phyloP scores from a whole-genome alignment of 2,888 invertebrate genomes.

The Trachelus stipa region DNA sequence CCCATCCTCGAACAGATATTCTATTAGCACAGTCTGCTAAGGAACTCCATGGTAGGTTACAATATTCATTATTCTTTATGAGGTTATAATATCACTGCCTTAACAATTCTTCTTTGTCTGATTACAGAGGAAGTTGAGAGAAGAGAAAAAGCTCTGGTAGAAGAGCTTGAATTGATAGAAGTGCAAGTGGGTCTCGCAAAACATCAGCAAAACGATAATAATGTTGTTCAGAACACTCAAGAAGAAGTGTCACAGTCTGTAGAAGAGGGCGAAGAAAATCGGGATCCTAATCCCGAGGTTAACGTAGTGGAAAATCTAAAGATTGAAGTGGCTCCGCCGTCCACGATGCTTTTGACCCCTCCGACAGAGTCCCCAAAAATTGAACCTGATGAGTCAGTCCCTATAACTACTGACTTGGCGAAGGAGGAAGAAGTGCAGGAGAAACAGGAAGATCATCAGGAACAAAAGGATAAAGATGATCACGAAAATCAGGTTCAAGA shows the following conservation, averaged over 20 bases:
- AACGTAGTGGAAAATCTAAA: conserved; percentile 37
- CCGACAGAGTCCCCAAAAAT: neutral
- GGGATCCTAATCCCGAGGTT: conserved; percentile 59
- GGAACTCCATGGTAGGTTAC: conserved; percentile 54
- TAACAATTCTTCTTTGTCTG: conserved; percentile 1
- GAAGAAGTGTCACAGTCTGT: conserved; percentile 29
- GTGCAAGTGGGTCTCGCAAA: conserved; percentile 54
- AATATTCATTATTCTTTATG: neutral
- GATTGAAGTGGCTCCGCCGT: conserved; percentile 12
- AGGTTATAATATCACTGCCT: neutral
- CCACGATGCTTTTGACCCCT: neutral
- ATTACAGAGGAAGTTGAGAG: conserved; percentile 58
- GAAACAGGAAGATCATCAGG: conserved; percentile 12
- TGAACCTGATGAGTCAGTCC: neutral
- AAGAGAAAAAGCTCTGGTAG: conserved; percentile 53
- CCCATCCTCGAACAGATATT: conserved; percentile 68
- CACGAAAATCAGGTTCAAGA: conserved; percentile 9
- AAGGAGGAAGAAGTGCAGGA: conserved; percentile 31
- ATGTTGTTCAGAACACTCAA: conserved; percentile 18
- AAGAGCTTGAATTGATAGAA: conserved; percentile 60
- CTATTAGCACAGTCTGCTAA: conserved; percentile 58
- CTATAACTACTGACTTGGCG: conserved; percentile 24
- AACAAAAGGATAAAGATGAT: conserved; percentile 2
- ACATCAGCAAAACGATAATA: conserved; percentile 44
- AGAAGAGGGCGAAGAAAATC: conserved; percentile 58